Evolutionary conservation across 2,797 vertebrate species (phyloP).

Genomic region (Schizothorax lantsangensis): DNA sequence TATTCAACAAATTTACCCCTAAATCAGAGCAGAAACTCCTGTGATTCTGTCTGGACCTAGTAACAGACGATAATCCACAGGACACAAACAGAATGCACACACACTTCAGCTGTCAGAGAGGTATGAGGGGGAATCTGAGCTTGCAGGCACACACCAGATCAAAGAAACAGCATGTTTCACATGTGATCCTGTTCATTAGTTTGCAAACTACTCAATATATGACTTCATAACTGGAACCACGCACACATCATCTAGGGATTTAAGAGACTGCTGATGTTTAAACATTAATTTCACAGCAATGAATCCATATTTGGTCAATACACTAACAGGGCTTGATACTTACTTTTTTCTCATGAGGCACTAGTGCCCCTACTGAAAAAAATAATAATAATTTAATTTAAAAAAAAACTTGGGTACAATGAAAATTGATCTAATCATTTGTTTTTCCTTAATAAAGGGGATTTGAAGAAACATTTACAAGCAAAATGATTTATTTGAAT

Average conservation of each 20-base stretch:
- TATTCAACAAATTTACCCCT: neutral
- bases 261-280: neutral
- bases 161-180: constrained; percentile 14
- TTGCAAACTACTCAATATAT: neutral
- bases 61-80: constrained; percentile 66
- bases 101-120: neutral
- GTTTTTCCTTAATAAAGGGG: neutral
- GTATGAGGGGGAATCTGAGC: constrained; percentile 54
- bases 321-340: neutral
- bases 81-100: constrained; percentile 53
- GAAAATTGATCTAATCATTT: neutral
- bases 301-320: neutral
- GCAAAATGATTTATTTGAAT: neutral
- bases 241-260: neutral
- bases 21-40: neutral
- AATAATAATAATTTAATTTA: too few species aligned
- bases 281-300: neutral
- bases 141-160: constrained; percentile 17
- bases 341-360: neutral
- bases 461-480: neutral
- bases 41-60: neutral
- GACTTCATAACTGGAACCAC: constrained; percentile 1
- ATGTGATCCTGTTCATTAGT: constrained; percentile 5
- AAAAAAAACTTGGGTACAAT: neutral
- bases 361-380: neutral